Evolutionary conservation across 2,888 invertebrate genomes (phyloP).

Genomic region (Epinotia brunnichana): DNA sequence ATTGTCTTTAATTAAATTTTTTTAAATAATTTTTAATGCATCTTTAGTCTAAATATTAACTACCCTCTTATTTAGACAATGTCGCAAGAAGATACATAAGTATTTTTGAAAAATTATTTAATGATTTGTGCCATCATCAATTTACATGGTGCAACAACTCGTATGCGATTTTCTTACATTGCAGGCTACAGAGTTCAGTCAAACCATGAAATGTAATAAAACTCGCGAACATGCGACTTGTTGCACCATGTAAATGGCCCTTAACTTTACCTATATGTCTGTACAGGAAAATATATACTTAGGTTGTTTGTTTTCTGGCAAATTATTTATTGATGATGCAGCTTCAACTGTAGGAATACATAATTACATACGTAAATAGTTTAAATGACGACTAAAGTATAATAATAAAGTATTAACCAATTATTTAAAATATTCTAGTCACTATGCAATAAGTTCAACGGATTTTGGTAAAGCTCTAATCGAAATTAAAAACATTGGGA

Average conservation of each 20-base stretch:
- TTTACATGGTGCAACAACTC: too few relatives aligned
- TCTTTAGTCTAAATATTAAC: slow-evolving; percentile 12
- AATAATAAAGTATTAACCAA: slow-evolving; percentile 34
- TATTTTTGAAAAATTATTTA: neutral
- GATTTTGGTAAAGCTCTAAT: slow-evolving; percentile 42
- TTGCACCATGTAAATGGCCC: too few relatives aligned
- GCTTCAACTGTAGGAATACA: neutral
- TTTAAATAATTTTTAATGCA: neutral
- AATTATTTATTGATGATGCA: slow-evolving; percentile 16
- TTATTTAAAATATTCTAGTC: slow-evolving; percentile 52
- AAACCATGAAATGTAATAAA: too few relatives aligned
- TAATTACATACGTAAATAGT: slow-evolving; percentile 38
- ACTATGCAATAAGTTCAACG: slow-evolving; percentile 46
- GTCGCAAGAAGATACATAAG: slow-evolving; percentile 6
- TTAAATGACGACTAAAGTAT: slow-evolving; percentile 25
- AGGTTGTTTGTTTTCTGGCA: slow-evolving; percentile 8
- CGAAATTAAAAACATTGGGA: slow-evolving; percentile 54
- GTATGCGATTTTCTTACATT: too few relatives aligned
- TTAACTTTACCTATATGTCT: neutral
- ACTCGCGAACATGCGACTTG: too few relatives aligned
- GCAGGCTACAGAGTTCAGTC: too few relatives aligned
- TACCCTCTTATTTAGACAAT: neutral
- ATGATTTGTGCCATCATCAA: slow-evolving; percentile 6
- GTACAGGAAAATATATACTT: slow-evolving; percentile 17
- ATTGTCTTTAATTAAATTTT: slow-evolving; percentile 11